phyloP scores from a whole-genome alignment of 1,140 invertebrate species.

The Scaptomyza hsui region DNA sequence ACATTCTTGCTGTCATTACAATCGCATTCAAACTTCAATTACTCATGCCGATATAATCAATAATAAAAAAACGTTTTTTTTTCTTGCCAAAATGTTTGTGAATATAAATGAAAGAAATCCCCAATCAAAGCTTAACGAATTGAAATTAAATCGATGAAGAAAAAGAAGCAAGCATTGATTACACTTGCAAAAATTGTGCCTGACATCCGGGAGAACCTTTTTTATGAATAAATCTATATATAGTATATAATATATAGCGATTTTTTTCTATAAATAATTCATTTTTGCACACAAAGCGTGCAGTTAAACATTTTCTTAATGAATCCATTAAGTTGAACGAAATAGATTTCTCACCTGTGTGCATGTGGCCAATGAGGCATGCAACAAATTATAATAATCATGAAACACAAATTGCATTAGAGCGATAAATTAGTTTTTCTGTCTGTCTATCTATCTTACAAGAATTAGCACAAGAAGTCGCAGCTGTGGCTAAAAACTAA shows the following conservation, averaged over 20 bases:
- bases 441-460: slow-evolving; percentile 1
- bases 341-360: slow-evolving; percentile 23
- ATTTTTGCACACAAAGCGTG: slow-evolving; percentile 70
- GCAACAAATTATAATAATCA: slow-evolving; percentile 28
- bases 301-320: slow-evolving; percentile 50
- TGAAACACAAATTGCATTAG: slow-evolving; percentile 46
- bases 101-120: slow-evolving; percentile 35
- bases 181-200: slow-evolving; percentile 68
- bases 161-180: slow-evolving; percentile 49
- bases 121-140: slow-evolving; percentile 60
- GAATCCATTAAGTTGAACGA: slow-evolving; percentile 65
- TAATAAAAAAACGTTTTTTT: slow-evolving; percentile 53
- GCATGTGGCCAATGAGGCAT: slow-evolving; percentile 70
- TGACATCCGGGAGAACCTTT: slow-evolving; percentile 68
- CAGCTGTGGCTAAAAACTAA: background rate
- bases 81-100: too few relatives aligned
- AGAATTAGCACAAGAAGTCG: background rate
- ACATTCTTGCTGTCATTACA: slow-evolving; percentile 64
- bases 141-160: slow-evolving; percentile 47
- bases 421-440: slow-evolving; percentile 62
- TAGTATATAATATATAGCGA: background rate
- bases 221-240: slow-evolving; percentile 47
- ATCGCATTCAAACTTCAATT: slow-evolving; percentile 63
- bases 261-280: slow-evolving; percentile 70
- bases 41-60: slow-evolving; percentile 69